Base-by-base conservation (phyloP, 2,888 invertebrate genomes). In the Merodon equestris region DNA sequence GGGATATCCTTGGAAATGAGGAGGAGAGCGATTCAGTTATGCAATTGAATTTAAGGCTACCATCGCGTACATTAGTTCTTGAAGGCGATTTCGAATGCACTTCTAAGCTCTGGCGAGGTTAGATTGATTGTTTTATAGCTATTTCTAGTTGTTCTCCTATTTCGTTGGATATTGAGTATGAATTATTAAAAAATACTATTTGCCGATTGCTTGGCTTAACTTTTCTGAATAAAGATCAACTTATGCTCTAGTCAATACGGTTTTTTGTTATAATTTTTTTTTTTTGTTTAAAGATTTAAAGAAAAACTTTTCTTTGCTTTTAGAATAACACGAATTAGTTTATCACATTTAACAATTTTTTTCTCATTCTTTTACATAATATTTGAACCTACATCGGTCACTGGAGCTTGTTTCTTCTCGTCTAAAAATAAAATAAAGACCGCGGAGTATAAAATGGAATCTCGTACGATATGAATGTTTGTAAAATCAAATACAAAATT, bases 321-420 rank as follows among this genome's bases (percentile, higher is more conserved):
- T 54, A 58, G 57, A 67, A 67, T 61, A 77, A 73, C 53, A 67
- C 67, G 50, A 63, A 67, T 68, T 9, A n/a, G 10, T 77, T 73
- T 77, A 77, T 77, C 77, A 77, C 77, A 73, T 38, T 63, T 57
- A 67, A 45, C 13, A 4, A 27, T 54, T 70, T 47, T 12, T 10
- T 53, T 70, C 14, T 10, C 18, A 13, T 34, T 18, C 15, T n/a
- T n/a, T n/a, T n/a, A n/a, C n/a, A n/a, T n/a, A n/a, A n/a, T n/a
- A n/a, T n/a, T n/a, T n/a, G n/a, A n/a, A n/a, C n/a, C n/a, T n/a
- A n/a, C n/a, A n/a, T n/a, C n/a, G n/a, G n/a, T n/a, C n/a, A n/a
- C n/a, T n/a, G n/a, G n/a, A n/a, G n/a, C n/a, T n/a, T n/a, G n/a
- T n/a, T n/a, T n/a, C n/a, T n/a, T n/a, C n/a, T n/a, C n/a, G n/a